These are phyloP conservation scores for Bos javanicus DNA, from an alignment of 2,113 vertebrate species.

Conservation along the genomic window DNA sequence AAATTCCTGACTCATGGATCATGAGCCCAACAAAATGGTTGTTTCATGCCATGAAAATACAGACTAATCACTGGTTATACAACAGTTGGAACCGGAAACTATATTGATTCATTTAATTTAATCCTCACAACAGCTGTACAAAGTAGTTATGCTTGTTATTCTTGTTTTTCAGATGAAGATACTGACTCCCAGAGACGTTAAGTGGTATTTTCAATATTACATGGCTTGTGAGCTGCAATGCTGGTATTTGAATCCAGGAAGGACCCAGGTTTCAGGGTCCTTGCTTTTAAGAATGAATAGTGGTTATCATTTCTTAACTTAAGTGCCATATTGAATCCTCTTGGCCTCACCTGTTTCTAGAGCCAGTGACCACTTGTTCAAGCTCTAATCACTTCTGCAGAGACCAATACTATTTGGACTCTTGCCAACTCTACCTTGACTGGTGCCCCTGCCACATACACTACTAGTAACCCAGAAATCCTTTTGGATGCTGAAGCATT, in stretches of 20 bases:
- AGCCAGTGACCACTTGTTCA: not conserved
- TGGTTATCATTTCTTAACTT: not conserved
- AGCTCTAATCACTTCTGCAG: not conserved
- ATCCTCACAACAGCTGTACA: not conserved
- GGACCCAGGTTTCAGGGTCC: not conserved
- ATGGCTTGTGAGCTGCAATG: not conserved
- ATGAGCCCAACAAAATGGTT: not conserved
- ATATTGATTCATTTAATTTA: not conserved
- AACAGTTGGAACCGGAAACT: not conserved
- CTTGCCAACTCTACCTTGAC: not conserved
- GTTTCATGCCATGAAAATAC: not conserved
- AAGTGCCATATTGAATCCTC: not conserved
- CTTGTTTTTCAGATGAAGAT: not conserved
- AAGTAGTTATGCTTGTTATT: not conserved
- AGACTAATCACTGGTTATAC: not conserved
- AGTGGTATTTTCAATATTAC: not conserved
- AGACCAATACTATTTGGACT: not conserved
- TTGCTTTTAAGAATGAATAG: not conserved
- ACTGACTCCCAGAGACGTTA: not conserved
- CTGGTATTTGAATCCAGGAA: not conserved
- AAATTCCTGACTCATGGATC: not conserved
- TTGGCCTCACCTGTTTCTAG: not conserved
- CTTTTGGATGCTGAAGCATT: not conserved
- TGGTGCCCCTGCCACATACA: not conserved
- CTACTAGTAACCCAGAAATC: not conserved